phyloP scores from a whole-genome alignment of 35 echinoderm and acorn worm genomes.

The Diadema setosum region DNA sequence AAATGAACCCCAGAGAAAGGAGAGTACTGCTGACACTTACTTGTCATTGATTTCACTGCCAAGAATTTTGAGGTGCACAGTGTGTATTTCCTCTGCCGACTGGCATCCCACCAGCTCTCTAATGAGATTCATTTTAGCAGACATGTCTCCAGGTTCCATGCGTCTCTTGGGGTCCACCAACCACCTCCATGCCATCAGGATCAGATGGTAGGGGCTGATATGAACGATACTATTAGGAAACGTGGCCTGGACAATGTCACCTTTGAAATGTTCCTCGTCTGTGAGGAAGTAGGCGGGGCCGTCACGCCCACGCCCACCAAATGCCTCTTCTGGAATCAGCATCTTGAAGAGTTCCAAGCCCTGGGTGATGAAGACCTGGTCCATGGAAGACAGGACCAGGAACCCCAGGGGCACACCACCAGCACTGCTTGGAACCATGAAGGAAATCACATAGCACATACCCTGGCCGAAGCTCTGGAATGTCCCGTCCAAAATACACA shows the following conservation, averaged over 20 bases:
- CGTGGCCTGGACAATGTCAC: not conserved
- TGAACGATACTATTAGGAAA: not conserved
- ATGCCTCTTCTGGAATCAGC: not conserved
- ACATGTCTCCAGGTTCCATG: not conserved
- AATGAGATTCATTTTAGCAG: not conserved
- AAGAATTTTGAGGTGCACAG: not conserved
- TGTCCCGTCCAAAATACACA: not conserved
- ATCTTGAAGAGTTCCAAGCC: constrained; percentile 21
- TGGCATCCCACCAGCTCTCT: not conserved
- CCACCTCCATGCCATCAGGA: not conserved
- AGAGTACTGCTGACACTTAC: too few species aligned
- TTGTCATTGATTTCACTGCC: not conserved
- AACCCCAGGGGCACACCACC: constrained; percentile 9
- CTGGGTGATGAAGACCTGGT: constrained; percentile 4
- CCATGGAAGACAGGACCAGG: constrained; percentile 5
- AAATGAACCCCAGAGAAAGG: too few species aligned
- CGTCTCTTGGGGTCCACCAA: not conserved
- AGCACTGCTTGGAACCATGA: constrained; percentile 1
- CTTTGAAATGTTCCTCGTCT: not conserved
- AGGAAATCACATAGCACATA: constrained; percentile 3
- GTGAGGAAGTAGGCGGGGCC: not conserved
- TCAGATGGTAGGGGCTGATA: not conserved
- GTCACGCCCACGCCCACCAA: not conserved
- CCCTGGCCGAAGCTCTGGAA: constrained; percentile 1
- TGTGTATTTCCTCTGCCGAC: not conserved